Percentiles rank a stretch among this genome's conserved stretches.
Conservation (phyloP, 2,113 vertebrate genomes). For the Sander lucioperca region DNA sequence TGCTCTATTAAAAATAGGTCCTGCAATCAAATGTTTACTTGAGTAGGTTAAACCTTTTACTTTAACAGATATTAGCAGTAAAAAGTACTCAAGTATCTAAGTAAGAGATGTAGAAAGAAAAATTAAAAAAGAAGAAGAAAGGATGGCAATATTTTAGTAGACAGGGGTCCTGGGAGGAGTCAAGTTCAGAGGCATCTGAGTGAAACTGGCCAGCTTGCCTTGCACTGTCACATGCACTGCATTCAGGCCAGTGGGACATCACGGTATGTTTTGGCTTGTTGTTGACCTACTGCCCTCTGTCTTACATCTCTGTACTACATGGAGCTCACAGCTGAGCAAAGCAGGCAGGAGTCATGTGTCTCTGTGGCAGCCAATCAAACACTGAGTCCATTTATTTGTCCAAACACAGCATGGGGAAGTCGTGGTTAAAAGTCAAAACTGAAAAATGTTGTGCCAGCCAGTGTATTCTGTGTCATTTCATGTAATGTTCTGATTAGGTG, state of each 20-base stretch:
- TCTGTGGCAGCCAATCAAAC: slow-evolving; percentile 14
- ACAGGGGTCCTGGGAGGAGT: background rate
- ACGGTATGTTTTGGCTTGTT: slow-evolving; percentile 1
- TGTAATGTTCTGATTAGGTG: background rate
- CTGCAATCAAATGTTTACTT: background rate
- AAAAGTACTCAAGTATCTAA: background rate
- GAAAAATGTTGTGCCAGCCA: background rate
- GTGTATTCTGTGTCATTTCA: background rate
- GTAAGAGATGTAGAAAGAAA: background rate
- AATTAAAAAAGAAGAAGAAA: background rate
- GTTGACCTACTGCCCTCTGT: slow-evolving; percentile 36
- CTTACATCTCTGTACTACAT: slow-evolving; percentile 45
- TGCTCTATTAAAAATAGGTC: background rate
- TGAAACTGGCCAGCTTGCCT: background rate
- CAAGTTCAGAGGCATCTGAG: background rate
- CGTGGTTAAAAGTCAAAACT: background rate
- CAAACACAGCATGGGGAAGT: background rate
- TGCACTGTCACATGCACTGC: slow-evolving; percentile 13
- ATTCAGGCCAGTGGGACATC: slow-evolving; percentile 33
- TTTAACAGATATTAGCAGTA: background rate
- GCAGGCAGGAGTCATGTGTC: slow-evolving; percentile 12
- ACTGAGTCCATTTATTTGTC: slow-evolving; percentile 4
- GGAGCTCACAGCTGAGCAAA: slow-evolving; percentile 27
- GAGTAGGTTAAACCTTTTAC: background rate
- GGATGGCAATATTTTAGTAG: background rate